Conservation (phyloP, 2,113 vertebrate genomes). For the Poeciliopsis prolifica region DNA sequence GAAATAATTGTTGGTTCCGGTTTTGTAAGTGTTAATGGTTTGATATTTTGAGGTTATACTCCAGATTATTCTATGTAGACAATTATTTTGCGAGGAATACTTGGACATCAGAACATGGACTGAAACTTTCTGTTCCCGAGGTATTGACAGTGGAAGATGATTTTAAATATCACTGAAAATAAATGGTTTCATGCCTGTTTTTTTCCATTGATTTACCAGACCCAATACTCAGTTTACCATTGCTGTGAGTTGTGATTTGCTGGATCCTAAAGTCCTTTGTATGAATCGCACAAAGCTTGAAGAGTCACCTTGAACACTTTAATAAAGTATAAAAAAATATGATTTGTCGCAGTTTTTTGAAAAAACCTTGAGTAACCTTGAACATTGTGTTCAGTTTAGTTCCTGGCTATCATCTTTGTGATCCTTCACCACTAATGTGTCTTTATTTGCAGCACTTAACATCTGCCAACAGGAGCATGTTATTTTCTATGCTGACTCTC, state of each 20-base stretch:
- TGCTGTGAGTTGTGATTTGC: neutral
- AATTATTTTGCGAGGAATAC: neutral
- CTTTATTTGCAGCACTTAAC: constrained; percentile 46
- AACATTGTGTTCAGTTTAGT: constrained; percentile 17
- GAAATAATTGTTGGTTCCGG: too few species aligned
- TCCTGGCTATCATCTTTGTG: constrained; percentile 44
- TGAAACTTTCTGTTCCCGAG: neutral
- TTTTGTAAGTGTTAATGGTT: too few species aligned
- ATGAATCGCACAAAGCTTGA: neutral
- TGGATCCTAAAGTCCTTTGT: neutral
- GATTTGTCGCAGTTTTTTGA: constrained; percentile 2
- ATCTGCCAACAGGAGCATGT: constrained; percentile 47
- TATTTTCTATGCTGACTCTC: constrained; percentile 63
- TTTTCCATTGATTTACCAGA: neutral
- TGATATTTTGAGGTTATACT: too few species aligned
- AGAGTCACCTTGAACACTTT: constrained; percentile 34
- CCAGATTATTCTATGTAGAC: neutral
- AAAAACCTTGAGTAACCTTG: constrained; percentile 27
- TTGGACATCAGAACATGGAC: neutral
- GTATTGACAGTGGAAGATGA: neutral
- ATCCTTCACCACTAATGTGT: constrained; percentile 16
- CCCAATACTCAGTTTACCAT: neutral
- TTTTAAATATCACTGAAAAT: neutral
- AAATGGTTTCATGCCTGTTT: neutral
- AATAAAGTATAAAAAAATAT: constrained; percentile 2